These are phyloP conservation scores for Cyclophora punctaria DNA, from an alignment of 2,888 invertebrate genomes.

Conservation along the genomic window DNA sequence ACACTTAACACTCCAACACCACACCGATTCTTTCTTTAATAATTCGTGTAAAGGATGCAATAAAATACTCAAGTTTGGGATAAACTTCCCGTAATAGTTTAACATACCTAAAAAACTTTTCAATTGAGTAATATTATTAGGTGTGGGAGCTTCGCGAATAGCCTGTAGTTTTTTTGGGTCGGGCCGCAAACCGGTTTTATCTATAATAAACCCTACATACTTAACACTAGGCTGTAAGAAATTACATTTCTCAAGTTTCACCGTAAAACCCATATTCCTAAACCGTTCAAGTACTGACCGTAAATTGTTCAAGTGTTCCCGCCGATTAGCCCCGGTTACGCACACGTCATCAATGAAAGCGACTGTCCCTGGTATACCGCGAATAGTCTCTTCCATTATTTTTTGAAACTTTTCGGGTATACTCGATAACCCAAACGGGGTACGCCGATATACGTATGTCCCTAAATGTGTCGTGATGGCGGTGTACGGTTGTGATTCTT, in stretches of 20 bases:
- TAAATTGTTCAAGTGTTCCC: conserved; percentile 4
- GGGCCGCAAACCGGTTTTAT: not conserved
- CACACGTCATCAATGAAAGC: conserved; percentile 10
- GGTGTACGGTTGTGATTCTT: not conserved
- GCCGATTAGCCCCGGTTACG: not conserved
- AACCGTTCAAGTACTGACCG: conserved; percentile 11
- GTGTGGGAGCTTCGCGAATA: conserved; percentile 8
- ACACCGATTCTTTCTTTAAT: too few species aligned
- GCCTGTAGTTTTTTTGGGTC: conserved; percentile 1
- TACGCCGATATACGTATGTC: not conserved
- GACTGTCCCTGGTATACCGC: conserved; percentile 5
- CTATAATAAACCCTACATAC: conserved; percentile 14
- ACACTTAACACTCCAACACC: too few species aligned
- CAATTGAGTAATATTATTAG: conserved; percentile 9
- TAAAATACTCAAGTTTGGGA: too few species aligned
- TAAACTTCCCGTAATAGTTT: conserved; percentile 17
- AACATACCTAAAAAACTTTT: conserved; percentile 14
- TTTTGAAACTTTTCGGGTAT: not conserved
- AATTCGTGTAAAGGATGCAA: too few species aligned
- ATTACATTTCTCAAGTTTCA: not conserved
- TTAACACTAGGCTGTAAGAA: conserved; percentile 18
- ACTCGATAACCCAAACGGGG: not conserved
- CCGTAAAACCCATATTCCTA: conserved; percentile 9
- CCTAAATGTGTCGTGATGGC: not conserved
- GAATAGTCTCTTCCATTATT: not conserved